Percentiles rank a stretch among this genome's conserved stretches.
These are phyloP conservation scores for Petrocephalus schoutedeni DNA, from an alignment of 2,797 vertebrate species.

Conservation along the genomic window DNA sequence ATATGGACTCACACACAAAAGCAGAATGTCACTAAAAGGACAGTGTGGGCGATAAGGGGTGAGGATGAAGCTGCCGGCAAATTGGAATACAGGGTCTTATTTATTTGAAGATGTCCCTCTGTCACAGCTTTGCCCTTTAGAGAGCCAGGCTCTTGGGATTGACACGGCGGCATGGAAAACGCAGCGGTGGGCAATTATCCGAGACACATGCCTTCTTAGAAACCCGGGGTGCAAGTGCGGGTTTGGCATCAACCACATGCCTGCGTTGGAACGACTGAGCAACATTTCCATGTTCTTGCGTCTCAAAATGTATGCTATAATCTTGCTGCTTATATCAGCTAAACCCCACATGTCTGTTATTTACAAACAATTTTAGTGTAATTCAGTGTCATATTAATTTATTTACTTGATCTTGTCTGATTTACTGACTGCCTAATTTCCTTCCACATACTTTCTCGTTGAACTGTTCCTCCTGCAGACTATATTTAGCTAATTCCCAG, in stretches of 20 bases:
- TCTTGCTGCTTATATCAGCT: not conserved
- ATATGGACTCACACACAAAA: constrained; percentile 1
- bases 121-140: constrained; percentile 12
- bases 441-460: not conserved
- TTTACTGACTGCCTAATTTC: not conserved
- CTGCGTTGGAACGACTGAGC: not conserved
- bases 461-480: not conserved
- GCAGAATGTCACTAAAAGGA: constrained; percentile 27
- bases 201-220: not conserved
- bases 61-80: not conserved
- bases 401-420: not conserved
- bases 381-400: constrained; percentile 1
- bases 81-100: constrained; percentile 9
- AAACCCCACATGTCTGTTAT: not conserved
- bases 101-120: constrained; percentile 14
- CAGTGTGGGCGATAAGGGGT: constrained; percentile 8
- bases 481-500: not conserved
- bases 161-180: not conserved
- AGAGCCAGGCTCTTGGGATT: not conserved
- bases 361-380: not conserved
- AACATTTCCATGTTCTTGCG: not conserved
- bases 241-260: not conserved
- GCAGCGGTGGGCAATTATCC: not conserved
- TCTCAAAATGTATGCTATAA: not conserved
- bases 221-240: not conserved